phyloP scores from a whole-genome alignment of 2,797 vertebrate species.

The Pelobates cultripes region DNA sequence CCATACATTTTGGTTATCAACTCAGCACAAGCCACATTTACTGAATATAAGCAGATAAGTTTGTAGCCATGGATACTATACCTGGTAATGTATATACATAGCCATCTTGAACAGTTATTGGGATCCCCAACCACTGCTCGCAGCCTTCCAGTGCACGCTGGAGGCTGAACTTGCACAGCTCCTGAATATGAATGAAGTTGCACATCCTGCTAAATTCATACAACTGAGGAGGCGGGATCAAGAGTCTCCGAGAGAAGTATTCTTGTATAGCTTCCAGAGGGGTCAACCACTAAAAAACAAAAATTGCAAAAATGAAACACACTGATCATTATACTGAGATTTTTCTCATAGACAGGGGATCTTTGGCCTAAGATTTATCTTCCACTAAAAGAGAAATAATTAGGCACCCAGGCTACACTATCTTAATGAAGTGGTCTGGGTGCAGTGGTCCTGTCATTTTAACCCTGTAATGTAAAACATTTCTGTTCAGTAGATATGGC shows the following conservation, averaged over 20 bases:
- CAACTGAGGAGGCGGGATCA: constrained; percentile 86
- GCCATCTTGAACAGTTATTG: constrained; percentile 63
- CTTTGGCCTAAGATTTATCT: no score
- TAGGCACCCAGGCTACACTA: no score
- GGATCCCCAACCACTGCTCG: constrained; percentile 80
- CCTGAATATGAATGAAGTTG: constrained; percentile 69
- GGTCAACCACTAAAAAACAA: constrained; percentile 84
- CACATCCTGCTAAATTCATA: constrained; percentile 87
- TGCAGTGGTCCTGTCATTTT: no score
- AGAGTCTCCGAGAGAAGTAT: constrained; percentile 72
- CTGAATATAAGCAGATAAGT: no score
- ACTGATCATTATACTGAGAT: no score
- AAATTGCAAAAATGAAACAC: constrained; percentile 6
- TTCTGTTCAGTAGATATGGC: no score
- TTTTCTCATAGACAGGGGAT: no score
- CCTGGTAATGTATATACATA: constrained; percentile 78
- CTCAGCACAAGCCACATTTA: no score
- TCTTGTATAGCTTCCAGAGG: constrained; percentile 77
- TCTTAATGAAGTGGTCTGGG: no score
- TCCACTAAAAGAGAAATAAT: no score
- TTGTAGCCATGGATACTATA: constrained; percentile 46
- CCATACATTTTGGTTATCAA: no score
- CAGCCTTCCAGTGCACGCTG: constrained; percentile 76
- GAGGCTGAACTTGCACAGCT: constrained; percentile 79
- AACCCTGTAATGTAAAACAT: no score